phyloP scores from a whole-genome alignment of 2,888 invertebrate genomes.

The Himalopsyche kuldschensis region DNA sequence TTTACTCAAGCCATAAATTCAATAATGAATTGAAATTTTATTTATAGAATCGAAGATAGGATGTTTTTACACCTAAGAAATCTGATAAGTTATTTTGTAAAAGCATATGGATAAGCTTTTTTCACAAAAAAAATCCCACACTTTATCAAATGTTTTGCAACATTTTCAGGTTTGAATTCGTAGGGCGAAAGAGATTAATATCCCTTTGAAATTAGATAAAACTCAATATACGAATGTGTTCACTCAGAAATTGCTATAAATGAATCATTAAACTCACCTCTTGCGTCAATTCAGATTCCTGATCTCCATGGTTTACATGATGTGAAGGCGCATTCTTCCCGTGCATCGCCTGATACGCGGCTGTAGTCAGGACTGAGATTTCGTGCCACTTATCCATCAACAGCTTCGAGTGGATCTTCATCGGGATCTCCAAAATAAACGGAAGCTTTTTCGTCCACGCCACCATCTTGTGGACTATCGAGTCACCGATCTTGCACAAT shows the following conservation, averaged over 20 bases:
- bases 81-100: no score
- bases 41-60: no score
- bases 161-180: no score
- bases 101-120: no score
- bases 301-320: slow-evolving; percentile 48
- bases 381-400: slow-evolving; percentile 98
- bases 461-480: slow-evolving; percentile 96
- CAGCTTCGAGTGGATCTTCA: slow-evolving; percentile 92
- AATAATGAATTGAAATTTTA: no score
- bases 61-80: no score
- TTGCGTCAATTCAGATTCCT: slow-evolving; percentile 81
- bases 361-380: slow-evolving; percentile 89
- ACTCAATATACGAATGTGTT: neutral
- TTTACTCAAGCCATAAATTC: no score
- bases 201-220: no score
- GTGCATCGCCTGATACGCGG: slow-evolving; percentile 91
- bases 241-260: neutral
- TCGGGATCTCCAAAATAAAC: slow-evolving; percentile 94
- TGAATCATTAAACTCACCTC: slow-evolving; percentile 63
- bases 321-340: slow-evolving; percentile 59
- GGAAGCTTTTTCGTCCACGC: slow-evolving; percentile 99
- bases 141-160: no score
- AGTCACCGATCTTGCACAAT: slow-evolving; percentile 94
- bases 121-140: no score
- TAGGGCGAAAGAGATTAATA: no score